Evolutionary conservation across 2,888 invertebrate species (phyloP).

Genomic region (Cabera pusaria): DNA sequence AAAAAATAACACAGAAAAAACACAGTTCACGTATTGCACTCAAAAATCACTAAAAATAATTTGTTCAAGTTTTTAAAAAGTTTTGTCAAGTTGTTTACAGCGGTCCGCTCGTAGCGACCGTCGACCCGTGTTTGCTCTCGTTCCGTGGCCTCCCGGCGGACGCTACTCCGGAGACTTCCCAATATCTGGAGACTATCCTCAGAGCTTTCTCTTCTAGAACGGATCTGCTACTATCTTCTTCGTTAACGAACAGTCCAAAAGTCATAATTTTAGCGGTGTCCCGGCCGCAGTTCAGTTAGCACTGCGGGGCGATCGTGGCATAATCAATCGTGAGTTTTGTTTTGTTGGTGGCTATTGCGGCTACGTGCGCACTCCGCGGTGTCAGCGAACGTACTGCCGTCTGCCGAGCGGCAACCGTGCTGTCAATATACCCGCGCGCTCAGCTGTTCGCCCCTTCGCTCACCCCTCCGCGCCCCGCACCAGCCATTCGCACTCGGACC

Average conservation of each 20-base stretch:
- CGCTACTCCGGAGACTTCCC: slow-evolving; percentile 69
- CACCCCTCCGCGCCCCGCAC: slow-evolving; percentile 55
- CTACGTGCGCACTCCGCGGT: slow-evolving; percentile 75
- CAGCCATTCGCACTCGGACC: slow-evolving; percentile 45
- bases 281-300: slow-evolving; percentile 73
- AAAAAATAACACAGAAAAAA: slow-evolving; percentile 55
- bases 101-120: slow-evolving; percentile 63
- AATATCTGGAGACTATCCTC: slow-evolving; percentile 79
- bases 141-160: slow-evolving; percentile 73
- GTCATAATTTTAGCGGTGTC: slow-evolving; percentile 80
- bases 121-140: slow-evolving; percentile 61
- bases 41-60: slow-evolving; percentile 56
- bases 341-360: slow-evolving; percentile 50
- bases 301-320: slow-evolving; percentile 75
- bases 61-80: slow-evolving; percentile 34
- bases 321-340: slow-evolving; percentile 58
- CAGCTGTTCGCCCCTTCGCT: slow-evolving; percentile 82
- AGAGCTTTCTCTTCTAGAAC: slow-evolving; percentile 74
- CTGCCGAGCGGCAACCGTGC: slow-evolving; percentile 69
- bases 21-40: slow-evolving; percentile 80
- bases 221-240: slow-evolving; percentile 75
- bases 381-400: slow-evolving; percentile 82
- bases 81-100: slow-evolving; percentile 52
- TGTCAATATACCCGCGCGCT: slow-evolving; percentile 84
- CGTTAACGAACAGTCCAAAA: slow-evolving; percentile 77